Evolutionary conservation across 2,888 invertebrate genomes (phyloP).

Genomic region (Aromia moschata): DNA sequence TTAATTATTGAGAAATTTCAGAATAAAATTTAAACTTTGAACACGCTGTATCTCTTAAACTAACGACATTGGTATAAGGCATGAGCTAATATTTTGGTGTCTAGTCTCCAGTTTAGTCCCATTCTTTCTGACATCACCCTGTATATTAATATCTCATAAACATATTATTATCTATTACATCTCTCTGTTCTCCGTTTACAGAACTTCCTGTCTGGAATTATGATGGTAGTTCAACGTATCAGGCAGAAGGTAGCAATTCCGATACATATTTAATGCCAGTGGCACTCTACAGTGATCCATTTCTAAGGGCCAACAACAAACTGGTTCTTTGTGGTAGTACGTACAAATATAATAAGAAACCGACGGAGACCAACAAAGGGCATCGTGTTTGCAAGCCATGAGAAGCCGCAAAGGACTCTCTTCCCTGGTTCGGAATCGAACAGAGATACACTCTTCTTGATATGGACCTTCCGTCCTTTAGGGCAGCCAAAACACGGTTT

Average conservation of each 20-base stretch:
- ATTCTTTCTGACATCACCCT: no score
- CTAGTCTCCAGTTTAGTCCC: no score
- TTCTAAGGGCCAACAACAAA: slow-evolving; percentile 88
- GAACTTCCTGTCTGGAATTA: slow-evolving; percentile 93
- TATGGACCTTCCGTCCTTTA: slow-evolving; percentile 84
- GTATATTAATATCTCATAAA: no score
- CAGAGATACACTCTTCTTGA: slow-evolving; percentile 92
- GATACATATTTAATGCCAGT: slow-evolving; percentile 92
- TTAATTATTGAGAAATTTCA: no score
- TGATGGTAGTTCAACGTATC: slow-evolving; percentile 93
- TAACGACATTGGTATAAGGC: no score
- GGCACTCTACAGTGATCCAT: slow-evolving; percentile 94
- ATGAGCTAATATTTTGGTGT: no score
- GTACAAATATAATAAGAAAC: slow-evolving; percentile 84
- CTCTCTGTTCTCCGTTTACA: slow-evolving; percentile 64
- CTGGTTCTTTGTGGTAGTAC: slow-evolving; percentile 92
- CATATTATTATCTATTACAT: no score
- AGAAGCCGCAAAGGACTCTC: slow-evolving; percentile 74
- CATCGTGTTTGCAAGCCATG: slow-evolving; percentile 77
- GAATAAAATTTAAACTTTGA: no score
- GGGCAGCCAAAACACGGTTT: slow-evolving; percentile 95
- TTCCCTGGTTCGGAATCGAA: slow-evolving; percentile 94
- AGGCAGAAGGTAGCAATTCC: slow-evolving; percentile 87
- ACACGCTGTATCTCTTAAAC: no score
- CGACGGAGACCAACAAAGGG: slow-evolving; percentile 83